Percentiles rank a stretch among this genome's conserved stretches.
Conservation (phyloP, 2,797 vertebrate species). For the Anguilla obscura region DNA sequence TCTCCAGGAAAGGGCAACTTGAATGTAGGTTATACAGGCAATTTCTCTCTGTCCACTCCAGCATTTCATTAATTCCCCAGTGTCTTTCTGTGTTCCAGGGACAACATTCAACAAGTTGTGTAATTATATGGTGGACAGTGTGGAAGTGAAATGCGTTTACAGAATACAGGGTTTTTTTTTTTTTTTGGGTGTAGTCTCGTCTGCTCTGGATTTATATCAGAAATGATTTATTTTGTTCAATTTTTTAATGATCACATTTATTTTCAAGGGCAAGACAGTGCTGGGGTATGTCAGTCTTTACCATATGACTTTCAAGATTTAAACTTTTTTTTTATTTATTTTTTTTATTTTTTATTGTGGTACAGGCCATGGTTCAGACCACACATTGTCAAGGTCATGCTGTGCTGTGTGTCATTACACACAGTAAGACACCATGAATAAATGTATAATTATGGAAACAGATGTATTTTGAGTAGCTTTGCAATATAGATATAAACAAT, state of each 20-base stretch:
- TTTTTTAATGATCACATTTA: background rate
- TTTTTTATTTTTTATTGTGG: background rate
- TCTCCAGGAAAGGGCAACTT: constrained; percentile 74
- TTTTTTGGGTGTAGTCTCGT: constrained; percentile 46
- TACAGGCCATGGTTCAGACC: background rate
- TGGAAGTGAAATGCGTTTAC: constrained; percentile 53
- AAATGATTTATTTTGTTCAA: constrained; percentile 44
- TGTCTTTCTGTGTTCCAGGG: constrained; percentile 68
- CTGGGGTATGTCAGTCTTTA: constrained; percentile 51
- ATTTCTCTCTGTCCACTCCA: constrained; percentile 72
- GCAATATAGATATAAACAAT: constrained; percentile 1
- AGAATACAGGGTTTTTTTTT: constrained; percentile 57
- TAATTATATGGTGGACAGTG: constrained; percentile 69
- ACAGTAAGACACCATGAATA: constrained; percentile 3
- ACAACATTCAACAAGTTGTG: constrained; percentile 79
- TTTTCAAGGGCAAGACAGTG: background rate
- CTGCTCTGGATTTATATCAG: constrained; percentile 55
- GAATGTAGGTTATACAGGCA: constrained; percentile 72
- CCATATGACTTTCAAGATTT: constrained; percentile 45
- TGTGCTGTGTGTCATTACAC: constrained; percentile 21
- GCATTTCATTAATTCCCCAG: constrained; percentile 78
- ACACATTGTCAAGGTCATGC: background rate
- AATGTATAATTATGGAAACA: background rate
- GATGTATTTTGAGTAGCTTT: constrained; percentile 9
- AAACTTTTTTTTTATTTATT: constrained; percentile 26